Evolutionary conservation across 2,113 vertebrate species (phyloP), one percentile per base, ranked within the genome.

Genomic region (Verasper variegatus): DNA sequence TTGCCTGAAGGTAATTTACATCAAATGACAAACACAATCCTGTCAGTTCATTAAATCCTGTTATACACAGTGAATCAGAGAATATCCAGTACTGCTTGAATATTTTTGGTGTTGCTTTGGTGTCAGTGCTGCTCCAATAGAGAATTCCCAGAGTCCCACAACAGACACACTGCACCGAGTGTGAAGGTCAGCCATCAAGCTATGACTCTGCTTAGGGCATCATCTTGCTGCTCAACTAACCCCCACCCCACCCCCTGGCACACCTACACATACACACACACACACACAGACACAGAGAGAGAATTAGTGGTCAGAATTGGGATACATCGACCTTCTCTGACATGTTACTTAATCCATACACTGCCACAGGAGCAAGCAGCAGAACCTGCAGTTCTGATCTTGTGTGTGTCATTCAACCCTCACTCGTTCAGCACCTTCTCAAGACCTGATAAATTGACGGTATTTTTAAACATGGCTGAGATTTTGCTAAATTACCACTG

Each of bases 161-260:
- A 26, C 54, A 66, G 35, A 76, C 56, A 61, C 31, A 6, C 24
- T 14, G 47, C 55, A 71, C 67, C 24, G 26, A 47, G 61, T 55
- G 47, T 60, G 45, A 71, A 75, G 72, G 60, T 66, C 67, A 71
- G 60, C 4, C 60, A 47, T 65, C 9, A 59, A 35, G 23, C 27
- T 21, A 24, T 47, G 67, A 61, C 35, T 66, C 54, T 75, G 71
- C 51, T 56, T 47, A 21, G 51, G 58, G n/a, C 78, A 68, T 74
- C 59, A 64, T n/a, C 24, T 17, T 49, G 27, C 62, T 24, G 60
- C 35, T 47, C 35, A 21, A 23, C 47, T 1, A 27, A 24, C 21
- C n/a, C 35, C 0, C 18, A 26, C 31, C 11, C 26, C 13, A 27
- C 27, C 27, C 27, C 27, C 27, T 27, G 27, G 27, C 27, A 27